Percentiles rank a stretch among this genome's conserved stretches.
phyloP scores from a whole-genome alignment of 2,888 invertebrate genomes.

The Drosophila pseudotakahashii region DNA sequence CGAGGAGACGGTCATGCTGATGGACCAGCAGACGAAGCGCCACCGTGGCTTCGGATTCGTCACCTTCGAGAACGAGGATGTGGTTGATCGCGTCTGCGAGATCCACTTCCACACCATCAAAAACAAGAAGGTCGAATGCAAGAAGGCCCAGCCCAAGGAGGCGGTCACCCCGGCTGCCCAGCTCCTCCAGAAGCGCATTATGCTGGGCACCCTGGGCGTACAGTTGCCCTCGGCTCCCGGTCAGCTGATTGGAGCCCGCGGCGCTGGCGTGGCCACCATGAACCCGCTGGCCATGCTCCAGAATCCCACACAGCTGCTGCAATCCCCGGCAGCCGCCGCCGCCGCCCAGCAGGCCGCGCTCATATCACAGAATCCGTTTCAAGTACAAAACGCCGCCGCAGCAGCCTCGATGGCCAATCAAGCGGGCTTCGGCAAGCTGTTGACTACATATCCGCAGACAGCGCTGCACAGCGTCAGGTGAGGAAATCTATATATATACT shows the following conservation, averaged over 20 bases:
- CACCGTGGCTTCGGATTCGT: conserved; percentile 96
- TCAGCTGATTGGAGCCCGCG: conserved; percentile 84
- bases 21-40: conserved; percentile 96
- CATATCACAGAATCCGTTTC: conserved; percentile 85
- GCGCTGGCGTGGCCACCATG: conserved; percentile 84
- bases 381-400: conserved; percentile 86
- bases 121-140: conserved; percentile 95
- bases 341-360: conserved; percentile 84
- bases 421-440: conserved; percentile 88
- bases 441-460: conserved; percentile 87
- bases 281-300: conserved; percentile 87
- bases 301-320: conserved; percentile 83
- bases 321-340: conserved; percentile 81
- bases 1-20: conserved; percentile 96
- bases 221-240: conserved; percentile 88
- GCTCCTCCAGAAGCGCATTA: conserved; percentile 88
- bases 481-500: conserved; percentile 38
- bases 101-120: conserved; percentile 97
- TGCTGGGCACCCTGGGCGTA: conserved; percentile 87
- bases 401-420: conserved; percentile 87
- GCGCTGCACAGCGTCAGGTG: conserved; percentile 84
- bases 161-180: conserved; percentile 91
- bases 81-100: conserved; percentile 96
- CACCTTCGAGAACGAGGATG: conserved; percentile 95
- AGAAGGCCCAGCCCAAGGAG: conserved; percentile 96